Base-by-base conservation (phyloP, 2,797 vertebrate genomes). In the Aulostomus chinensis region DNA sequence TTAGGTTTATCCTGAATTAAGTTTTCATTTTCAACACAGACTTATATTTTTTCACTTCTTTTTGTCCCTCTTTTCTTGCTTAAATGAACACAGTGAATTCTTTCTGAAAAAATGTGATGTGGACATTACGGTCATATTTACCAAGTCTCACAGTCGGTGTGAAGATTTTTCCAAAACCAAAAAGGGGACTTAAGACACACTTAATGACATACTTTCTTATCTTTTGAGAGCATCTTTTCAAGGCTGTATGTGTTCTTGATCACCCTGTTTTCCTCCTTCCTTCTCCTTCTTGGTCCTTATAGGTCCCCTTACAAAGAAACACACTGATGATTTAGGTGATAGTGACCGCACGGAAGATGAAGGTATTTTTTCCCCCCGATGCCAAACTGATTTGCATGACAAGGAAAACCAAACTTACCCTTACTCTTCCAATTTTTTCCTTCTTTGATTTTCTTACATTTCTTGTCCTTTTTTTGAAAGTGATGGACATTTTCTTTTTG, bases 271-370 rank as follows among this genome's bases (percentile, higher is more conserved):
- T 84, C 93, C 93, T 94, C 92, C 94, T 93, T 94, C 93, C 93
- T 96, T 97, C 92, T 97, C 95, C 64, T 95, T 98, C 93, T 98
- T 94, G 93, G 96, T 98, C 95, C 93, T 75, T 78, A 56, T 98
- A 99, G 97, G 97, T 98, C 97, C 97, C 93, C 94, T 99, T 94
- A 95, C 97, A 98, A 99, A 99, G 97, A 99, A 98, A 99, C 94
- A 99, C 94, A 94, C 93, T 94, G 97, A 98, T 98, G 96, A 96
- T 97, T 97, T 98, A 98, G 92, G 93, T 94, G 97, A 97, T 97
- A 99, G 92, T 97, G 96, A 97, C 92, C 95, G 94, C 94, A 93
- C 95, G 88, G 96, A 98, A 89, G 96, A 99, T 82, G 94, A 98
- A 99, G 97, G 97, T 99, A 99, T 98, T 96, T 97, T 94, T 92